Base-by-base conservation (phyloP, 1,140 invertebrate genomes). In the Anastatus disparis region DNA sequence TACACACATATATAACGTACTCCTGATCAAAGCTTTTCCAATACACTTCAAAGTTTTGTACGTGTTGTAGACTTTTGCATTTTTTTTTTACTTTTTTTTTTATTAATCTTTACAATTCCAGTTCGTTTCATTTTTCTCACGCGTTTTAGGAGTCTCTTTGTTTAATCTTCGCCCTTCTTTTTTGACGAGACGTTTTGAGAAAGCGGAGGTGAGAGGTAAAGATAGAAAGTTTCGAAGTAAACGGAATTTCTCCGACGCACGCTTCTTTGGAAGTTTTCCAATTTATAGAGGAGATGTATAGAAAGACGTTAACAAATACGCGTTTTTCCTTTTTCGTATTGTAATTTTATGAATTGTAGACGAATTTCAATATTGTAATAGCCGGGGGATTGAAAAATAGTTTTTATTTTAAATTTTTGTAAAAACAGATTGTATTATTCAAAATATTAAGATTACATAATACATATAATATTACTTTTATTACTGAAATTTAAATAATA, bases 251-350 rank as follows among this genome's bases (percentile, higher is more conserved):
- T 35, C 12, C 2, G 38, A 2, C 20, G 38, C 50, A 12, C 31
- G 26, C n/a, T 20, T 22, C 62, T 62, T 26, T 55, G 9, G 27
- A 62, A 62, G 48, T 70, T 70, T 62, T 69, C 58, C 48, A 69
- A 61, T 61, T 69, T 48, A 50, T 50, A 50, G 15, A 24, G 44
- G 52, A 24, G 17, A 35, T 31, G 12, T 6, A 20, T 7, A 48
- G 20, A 31, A 29, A 24, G 7, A 48, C 31, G 59, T 48, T 62
- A 62, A 62, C 59, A 62, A 62, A 62, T 64, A 52, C 20, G 62
- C 38, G 48, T n/a, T 52, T 48, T 50, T 62, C n/a, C 29, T n/a
- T 52, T 48, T 50, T 62, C n/a, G 27, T 26, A 15, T 40, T 64
- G 31, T 52, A 35, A 50, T 64, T 38, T 64, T 38, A 35, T 52